Conservation (phyloP, 2,113 vertebrate species). For the Orcinus orca region DNA sequence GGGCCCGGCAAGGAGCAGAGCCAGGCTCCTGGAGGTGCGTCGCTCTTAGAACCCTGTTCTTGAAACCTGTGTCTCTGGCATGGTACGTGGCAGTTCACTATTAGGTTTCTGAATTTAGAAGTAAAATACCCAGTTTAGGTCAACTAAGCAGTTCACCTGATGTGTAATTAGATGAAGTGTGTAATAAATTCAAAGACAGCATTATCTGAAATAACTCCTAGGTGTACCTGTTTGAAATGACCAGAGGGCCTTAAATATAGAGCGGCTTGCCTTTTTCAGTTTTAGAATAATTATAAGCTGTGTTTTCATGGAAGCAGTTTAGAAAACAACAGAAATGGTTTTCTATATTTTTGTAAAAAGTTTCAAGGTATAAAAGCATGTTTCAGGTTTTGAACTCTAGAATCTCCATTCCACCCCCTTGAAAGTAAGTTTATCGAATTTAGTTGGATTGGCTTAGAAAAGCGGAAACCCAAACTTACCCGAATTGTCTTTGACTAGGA, state of each 20-base stretch:
- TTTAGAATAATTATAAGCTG: neutral
- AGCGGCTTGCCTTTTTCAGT: neutral
- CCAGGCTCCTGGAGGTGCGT: conserved; percentile 89
- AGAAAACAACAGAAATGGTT: neutral
- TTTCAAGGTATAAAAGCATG: neutral
- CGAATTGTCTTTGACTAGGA: neutral
- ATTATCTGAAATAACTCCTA: neutral
- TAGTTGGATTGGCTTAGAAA: neutral
- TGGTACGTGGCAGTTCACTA: neutral
- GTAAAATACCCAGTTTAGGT: neutral
- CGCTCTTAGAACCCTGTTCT: conserved; percentile 23
- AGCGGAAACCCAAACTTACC: neutral
- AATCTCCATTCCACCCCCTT: neutral
- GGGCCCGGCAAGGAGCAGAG: conserved; percentile 83
- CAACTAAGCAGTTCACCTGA: neutral
- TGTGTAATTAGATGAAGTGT: neutral
- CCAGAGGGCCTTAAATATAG: fast-evolving
- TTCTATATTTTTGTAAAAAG: neutral
- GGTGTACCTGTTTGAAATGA: no score
- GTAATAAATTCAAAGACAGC: neutral
- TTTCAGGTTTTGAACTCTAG: neutral
- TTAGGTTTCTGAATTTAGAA: neutral
- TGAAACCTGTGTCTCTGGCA: neutral
- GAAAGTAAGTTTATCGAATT: neutral
- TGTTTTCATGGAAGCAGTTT: neutral